Evolutionary conservation across 2,888 invertebrate genomes (phyloP), one percentile per base, ranked within the genome.

Genomic region (Trichopria drosophilae): DNA sequence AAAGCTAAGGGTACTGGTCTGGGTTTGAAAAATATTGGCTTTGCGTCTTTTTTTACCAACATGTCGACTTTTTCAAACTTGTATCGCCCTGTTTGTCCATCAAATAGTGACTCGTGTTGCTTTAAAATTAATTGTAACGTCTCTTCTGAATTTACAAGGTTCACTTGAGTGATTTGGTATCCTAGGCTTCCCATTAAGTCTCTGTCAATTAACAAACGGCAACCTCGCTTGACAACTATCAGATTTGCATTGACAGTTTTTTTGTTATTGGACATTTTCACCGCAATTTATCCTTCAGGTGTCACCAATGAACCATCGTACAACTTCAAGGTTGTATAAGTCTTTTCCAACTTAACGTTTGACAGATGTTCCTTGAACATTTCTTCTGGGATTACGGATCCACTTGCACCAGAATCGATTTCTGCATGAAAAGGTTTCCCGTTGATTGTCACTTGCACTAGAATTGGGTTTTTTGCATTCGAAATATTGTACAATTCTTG

Each of bases 371-470:
- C 39, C 1, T 13, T 13, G 16, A 31, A 48, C 10, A 48, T 12
- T 10, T 40, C 18, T 12, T 47, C 36, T 13, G 52, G 46, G 35
- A 55, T 52, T 16, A 59, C 57, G 1, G 55, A 57, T 31, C 58
- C 49, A 37, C 62, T 61, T 5, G 65, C 64, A 39, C 67, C 67
- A 41, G 64, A 61, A 48, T 61, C 55, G n/a, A 69, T 51, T 51
- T 61, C 54, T 24, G 67, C 55, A 26, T 57, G 42, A 39, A 61
- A 42, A 13, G 57, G 53, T 39, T 59, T 58, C 42, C 51, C 60
- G 41, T 61, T 56, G 18, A 59, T 41, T 36, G 60, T 50, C 13
- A 61, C 53, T 40, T 55, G 12, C 6, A 52, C 31, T 32, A 49
- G 9, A 22, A 54, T 39, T 18, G 47, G 49, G 6, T 0, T 22